A percentile compares a stretch with the other conserved stretches of the same genome.
Conservation (phyloP, 2,797 vertebrate genomes). For the Anas capensis region DNA sequence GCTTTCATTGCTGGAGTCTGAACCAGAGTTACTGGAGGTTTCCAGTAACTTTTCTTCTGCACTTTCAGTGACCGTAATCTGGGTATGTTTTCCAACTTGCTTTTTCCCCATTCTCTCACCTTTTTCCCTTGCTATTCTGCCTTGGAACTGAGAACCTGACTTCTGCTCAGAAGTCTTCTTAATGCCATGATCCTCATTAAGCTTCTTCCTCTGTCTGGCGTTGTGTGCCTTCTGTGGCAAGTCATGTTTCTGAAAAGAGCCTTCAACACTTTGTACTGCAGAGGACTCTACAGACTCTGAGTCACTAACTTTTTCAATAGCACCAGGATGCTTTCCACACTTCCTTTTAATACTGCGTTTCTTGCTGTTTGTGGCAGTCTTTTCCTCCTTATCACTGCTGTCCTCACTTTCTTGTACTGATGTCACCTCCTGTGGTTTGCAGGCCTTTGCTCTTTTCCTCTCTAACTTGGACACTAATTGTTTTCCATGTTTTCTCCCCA, state of each 20-base stretch:
- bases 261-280: neutral
- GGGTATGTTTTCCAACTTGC: neutral
- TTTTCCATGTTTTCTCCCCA: conserved; percentile 2
- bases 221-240: neutral
- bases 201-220: neutral
- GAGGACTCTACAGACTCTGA: neutral
- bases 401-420: conserved; percentile 38
- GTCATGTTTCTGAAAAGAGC: neutral
- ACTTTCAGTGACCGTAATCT: neutral
- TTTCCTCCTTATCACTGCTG: neutral
- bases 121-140: neutral
- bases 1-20: conserved; percentile 17
- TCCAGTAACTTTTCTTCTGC: conserved; percentile 7
- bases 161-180: neutral
- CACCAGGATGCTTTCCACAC: neutral
- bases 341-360: neutral
- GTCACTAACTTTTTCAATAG: neutral
- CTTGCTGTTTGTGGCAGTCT: neutral
- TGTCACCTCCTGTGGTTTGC: neutral
- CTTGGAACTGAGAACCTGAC: conserved; percentile 41
- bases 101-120: neutral
- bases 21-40: conserved; percentile 12
- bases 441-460: conserved; percentile 24
- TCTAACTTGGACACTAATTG: conserved; percentile 14
- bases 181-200: neutral